These are phyloP conservation scores for Synchiropus splendidus DNA, from an alignment of 2,113 vertebrate genomes.

Conservation along the genomic window DNA sequence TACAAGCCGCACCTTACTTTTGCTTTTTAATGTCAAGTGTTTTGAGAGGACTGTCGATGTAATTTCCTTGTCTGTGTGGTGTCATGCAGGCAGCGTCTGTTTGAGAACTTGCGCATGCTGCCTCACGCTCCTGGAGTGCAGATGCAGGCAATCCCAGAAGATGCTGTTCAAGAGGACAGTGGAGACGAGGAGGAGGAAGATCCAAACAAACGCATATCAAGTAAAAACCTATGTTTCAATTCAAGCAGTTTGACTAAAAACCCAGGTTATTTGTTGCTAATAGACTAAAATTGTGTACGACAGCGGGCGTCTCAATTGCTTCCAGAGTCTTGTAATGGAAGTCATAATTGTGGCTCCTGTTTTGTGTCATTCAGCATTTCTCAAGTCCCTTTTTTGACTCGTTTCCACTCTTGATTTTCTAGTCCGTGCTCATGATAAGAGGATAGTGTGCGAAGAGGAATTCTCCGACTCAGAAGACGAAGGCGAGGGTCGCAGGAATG, in stretches of 20 bases:
- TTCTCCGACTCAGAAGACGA: constrained; percentile 97
- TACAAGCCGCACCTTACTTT: too few species aligned
- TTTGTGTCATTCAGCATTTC: too few species aligned
- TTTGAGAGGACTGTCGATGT: neutral
- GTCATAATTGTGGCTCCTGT: too few species aligned
- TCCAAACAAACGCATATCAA: constrained; percentile 91
- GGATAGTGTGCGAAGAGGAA: constrained; percentile 95
- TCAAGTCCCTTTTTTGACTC: too few species aligned
- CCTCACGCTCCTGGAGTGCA: constrained; percentile 64
- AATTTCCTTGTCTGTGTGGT: neutral
- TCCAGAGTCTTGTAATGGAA: too few species aligned
- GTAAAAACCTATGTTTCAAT: constrained; percentile 53
- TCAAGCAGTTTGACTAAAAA: too few species aligned
- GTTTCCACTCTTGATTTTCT: neutral
- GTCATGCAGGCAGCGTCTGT: constrained; percentile 48
- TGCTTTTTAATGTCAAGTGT: too few species aligned
- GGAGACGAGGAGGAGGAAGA: constrained; percentile 94
- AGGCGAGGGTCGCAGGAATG: constrained; percentile 79
- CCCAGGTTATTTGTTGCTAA: too few species aligned
- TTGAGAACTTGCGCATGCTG: constrained; percentile 60
- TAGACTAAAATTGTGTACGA: too few species aligned
- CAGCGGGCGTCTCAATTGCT: too few species aligned
- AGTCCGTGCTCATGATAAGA: constrained; percentile 95
- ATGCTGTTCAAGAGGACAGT: constrained; percentile 92
- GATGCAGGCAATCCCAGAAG: constrained; percentile 90